Conservation (phyloP, 1,140 invertebrate species). For the Helicoverpa zea region DNA sequence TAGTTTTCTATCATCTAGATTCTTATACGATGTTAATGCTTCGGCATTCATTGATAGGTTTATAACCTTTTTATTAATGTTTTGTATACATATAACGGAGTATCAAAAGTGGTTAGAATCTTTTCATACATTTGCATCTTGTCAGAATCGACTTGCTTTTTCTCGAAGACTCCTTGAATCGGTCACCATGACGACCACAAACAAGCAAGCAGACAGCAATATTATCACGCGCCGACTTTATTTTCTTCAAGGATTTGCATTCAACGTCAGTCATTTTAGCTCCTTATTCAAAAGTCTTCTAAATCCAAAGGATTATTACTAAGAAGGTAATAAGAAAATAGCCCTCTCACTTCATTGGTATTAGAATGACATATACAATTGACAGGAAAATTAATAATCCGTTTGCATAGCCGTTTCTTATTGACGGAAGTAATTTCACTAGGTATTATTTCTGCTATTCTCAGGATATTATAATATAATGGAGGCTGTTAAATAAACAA, state of each 20-base stretch:
- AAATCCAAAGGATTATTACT: background rate
- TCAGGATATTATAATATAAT: background rate
- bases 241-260: background rate
- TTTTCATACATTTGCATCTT: no score
- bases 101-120: no score
- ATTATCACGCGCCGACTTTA: background rate
- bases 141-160: no score
- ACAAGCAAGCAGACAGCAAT: no score
- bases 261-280: background rate
- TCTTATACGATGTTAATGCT: background rate
- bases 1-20: background rate
- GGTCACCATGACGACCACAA: no score
- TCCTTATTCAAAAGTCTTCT: background rate
- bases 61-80: background rate
- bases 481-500: background rate
- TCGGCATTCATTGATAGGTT: background rate
- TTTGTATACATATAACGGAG: background rate
- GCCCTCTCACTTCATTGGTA: background rate
- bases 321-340: background rate
- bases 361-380: background rate
- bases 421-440: background rate
- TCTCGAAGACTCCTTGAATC: no score
- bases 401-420: background rate
- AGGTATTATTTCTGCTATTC: background rate
- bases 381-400: slow-evolving; percentile 2